Evolutionary conservation across 2,888 invertebrate species (phyloP), one percentile per base, ranked within the genome.

Genomic region (Auanema sp.): DNA sequence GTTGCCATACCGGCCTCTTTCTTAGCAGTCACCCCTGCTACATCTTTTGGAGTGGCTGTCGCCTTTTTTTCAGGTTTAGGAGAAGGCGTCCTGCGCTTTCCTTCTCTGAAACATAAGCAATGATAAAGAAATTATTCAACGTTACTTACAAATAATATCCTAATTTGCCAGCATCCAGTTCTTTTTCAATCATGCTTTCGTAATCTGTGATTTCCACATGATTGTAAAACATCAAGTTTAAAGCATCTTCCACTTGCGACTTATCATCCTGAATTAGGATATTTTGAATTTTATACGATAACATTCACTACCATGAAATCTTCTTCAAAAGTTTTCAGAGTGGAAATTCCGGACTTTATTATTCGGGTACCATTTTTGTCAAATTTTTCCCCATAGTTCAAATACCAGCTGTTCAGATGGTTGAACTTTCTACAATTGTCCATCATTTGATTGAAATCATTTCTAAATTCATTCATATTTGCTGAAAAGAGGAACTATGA

Each of bases 381-480:
- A 44, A 65, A 71, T 11, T 52, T 63, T 40, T 58, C 64, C 10
- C 71, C 79, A 58, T 79, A 79, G 1, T 64, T 60, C 23, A 68
- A 43, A 61, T 64, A 81, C 44, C 60, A 71, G 12, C 44, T 42
- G 64, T 81, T 78, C 21, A 66, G 60, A 8, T 91, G 90, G 84
- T 98, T 98, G 84, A 97, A 98, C 0, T 91, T 91, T 79, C 93
- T 88, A 83, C 97, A 98, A 85, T 98, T 98, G 72, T 89, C 89
- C 63, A 96, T 91, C 91, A 98, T 96, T n/a, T 96, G 88, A 79
- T 90, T 89, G 84, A 97, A 96, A 86, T 98, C 97, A 0, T 87
- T 87, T 82, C 93, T 91, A 80, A 97, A 89, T 41, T 91, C 89
- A 66, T 90, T 89, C 47, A 96, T 47, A 11, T 87, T 57, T 88